Evolutionary conservation across 2,888 invertebrate species (phyloP), one percentile per base, ranked within the genome.

Genomic region (Dynastes grantii): DNA sequence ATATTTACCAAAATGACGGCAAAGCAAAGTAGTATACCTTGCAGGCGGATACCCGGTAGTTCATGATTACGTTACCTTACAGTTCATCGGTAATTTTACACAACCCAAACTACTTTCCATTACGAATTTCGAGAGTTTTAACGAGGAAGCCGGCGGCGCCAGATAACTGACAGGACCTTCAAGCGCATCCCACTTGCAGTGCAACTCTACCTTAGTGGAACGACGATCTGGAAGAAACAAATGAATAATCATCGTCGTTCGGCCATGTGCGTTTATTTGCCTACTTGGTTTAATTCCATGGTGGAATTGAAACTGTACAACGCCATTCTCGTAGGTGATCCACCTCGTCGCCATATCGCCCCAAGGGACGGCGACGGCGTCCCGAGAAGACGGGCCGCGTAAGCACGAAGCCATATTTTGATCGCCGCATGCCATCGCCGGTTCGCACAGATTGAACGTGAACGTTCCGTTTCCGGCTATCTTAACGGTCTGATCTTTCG

Each of bases 1-100:
- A 22, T 22, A 22, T 22, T 22, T 22, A 22, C 22, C 22, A 22
- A 22, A 22, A 22, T 22, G 22, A 22, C 22, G 22, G 22, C 22
- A 22, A 22, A 22, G 22, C 22, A 22, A 22, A 22, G 22, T 22
- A 22, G 22, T 22, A 22, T 22, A 22, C 22, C 22, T 22, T 22
- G 22, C 22, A 22, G 22, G 22, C 22, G 22, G 22, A 22, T 22
- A 22, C 22, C 22, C 22, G 22, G 22, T 22, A 22, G 22, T 22
- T 4, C 2, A 53, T n/a, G 53, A 53, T 53, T n/a, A 9, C 32
- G 8, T 27, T 61, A 76, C 76, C 37, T 76, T 65, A 53, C 76
- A 76, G 16, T 65, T 51, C 76, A 76, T 76, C n/a, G 76, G 76
- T 49, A 76, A 51, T 27, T 76, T 76, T 16, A 76, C 51, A n/a